A percentile compares a stretch with the other conserved stretches of the same genome.
These are phyloP conservation scores for Dinothrombium tinctorium DNA, from an alignment of 1,140 invertebrate genomes.

Conservation along the genomic window DNA sequence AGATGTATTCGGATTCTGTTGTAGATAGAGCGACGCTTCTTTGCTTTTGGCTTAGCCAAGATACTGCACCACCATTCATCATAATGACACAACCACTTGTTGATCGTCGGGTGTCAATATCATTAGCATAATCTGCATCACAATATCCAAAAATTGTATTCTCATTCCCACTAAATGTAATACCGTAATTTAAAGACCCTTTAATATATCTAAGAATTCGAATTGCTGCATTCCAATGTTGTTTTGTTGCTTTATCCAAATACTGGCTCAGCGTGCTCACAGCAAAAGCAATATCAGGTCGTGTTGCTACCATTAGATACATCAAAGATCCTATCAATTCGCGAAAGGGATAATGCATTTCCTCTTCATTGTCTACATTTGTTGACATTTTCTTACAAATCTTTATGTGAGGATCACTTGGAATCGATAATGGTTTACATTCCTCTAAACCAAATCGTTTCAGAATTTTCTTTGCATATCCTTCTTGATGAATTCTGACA, in stretches of 20 bases:
- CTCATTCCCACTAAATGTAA: slow-evolving; percentile 12
- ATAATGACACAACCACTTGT: slow-evolving; percentile 1
- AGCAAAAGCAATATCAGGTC: slow-evolving; percentile 15
- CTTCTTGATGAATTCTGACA: slow-evolving; percentile 6
- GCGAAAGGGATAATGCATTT: slow-evolving; percentile 10
- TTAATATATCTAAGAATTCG: slow-evolving; percentile 17
- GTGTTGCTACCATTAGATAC: slow-evolving; percentile 10
- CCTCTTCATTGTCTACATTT: slow-evolving; percentile 9
- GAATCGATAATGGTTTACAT: not conserved
- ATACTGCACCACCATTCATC: slow-evolving; percentile 1
- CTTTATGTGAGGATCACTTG: not conserved
- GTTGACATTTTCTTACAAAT: not conserved
- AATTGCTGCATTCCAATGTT: slow-evolving; percentile 16
- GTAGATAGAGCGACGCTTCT: slow-evolving; percentile 4
- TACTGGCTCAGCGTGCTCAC: slow-evolving; percentile 10
- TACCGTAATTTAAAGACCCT: slow-evolving; percentile 12
- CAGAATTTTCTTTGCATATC: slow-evolving; percentile 2
- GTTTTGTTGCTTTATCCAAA: slow-evolving; percentile 9
- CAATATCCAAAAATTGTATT: slow-evolving; percentile 16
- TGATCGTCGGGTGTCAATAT: slow-evolving; percentile 12
- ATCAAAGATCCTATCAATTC: slow-evolving; percentile 9
- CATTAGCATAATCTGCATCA: slow-evolving; percentile 21
- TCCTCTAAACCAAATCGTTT: slow-evolving; percentile 13
- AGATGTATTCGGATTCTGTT: slow-evolving; percentile 8
- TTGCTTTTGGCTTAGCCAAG: slow-evolving; percentile 7